Conservation (phyloP, 2,113 vertebrate genomes). For the Equus quagga region DNA sequence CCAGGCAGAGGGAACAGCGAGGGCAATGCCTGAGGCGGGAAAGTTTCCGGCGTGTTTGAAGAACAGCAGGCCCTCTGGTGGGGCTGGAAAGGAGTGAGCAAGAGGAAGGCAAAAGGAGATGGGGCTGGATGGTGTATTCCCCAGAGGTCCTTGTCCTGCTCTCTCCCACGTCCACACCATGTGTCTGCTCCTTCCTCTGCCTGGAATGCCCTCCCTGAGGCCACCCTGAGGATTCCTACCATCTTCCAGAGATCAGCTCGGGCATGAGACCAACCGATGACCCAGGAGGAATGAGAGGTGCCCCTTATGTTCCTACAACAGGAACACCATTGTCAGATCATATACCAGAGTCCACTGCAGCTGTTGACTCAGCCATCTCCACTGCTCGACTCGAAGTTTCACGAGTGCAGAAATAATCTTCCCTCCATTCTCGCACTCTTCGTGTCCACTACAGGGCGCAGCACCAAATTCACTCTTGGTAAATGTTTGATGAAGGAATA, state of each 20-base stretch:
- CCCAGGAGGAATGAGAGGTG: background rate
- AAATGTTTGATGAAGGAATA: background rate
- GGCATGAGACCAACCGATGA: background rate
- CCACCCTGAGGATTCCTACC: background rate
- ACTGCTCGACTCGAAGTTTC: background rate
- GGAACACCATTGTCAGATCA: background rate
- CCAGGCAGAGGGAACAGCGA: background rate
- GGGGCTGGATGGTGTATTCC: background rate
- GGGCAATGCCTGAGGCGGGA: background rate
- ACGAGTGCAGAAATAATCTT: background rate
- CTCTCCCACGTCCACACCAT: background rate
- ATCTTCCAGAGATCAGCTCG: background rate
- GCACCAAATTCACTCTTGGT: background rate
- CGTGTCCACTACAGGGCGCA: too few species aligned
- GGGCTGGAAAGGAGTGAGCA: too few species aligned
- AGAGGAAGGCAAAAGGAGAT: background rate
- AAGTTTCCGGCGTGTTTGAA: background rate
- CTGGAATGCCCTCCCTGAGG: background rate
- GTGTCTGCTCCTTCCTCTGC: background rate
- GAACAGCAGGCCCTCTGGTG: rapidly evolving
- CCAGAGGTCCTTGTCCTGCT: background rate
- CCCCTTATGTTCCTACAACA: background rate
- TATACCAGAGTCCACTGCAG: background rate
- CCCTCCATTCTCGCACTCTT: background rate
- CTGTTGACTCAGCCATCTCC: background rate